Evolutionary conservation across 2,113 vertebrate genomes (phyloP).

Genomic region (Carettochelys insculpta): DNA sequence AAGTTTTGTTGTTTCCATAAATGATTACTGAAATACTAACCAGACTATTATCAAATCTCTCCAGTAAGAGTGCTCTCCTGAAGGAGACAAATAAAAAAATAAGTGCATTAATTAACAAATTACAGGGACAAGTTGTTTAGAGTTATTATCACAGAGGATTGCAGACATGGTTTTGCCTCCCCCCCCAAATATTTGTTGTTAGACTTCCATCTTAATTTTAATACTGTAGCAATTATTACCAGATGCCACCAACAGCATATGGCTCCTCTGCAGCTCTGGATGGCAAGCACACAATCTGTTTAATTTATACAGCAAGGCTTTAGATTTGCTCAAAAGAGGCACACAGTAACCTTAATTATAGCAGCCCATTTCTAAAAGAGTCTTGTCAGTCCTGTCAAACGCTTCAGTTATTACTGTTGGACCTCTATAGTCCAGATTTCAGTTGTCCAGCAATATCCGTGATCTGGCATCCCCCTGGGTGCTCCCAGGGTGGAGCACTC

Average conservation of each 20-base stretch:
- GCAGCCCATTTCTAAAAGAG: conserved; percentile 12
- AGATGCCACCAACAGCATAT: neutral
- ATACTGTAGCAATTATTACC: conserved; percentile 56
- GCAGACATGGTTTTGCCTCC: neutral
- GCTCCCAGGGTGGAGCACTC: too few relatives aligned
- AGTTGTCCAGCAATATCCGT: too few relatives aligned
- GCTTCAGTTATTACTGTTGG: neutral
- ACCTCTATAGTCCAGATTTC: too few relatives aligned
- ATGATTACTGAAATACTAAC: conserved; percentile 47
- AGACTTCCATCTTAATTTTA: conserved; percentile 44
- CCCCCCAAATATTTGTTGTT: conserved; percentile 9
- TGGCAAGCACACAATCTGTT: conserved; percentile 55
- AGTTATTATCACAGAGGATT: conserved; percentile 59
- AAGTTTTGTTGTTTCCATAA: conserved; percentile 46
- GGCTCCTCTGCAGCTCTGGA: conserved; percentile 38
- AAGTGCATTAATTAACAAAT: conserved; percentile 69
- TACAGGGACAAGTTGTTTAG: conserved; percentile 43
- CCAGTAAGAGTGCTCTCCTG: conserved; percentile 43
- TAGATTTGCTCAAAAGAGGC: conserved; percentile 43
- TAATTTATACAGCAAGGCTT: conserved; percentile 34
- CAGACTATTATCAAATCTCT: conserved; percentile 70
- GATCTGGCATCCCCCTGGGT: too few relatives aligned
- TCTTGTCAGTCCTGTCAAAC: neutral
- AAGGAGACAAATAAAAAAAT: conserved; percentile 71
- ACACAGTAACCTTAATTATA: neutral